Conservation (phyloP, 2,113 vertebrate species). For the Myodes glareolus region DNA sequence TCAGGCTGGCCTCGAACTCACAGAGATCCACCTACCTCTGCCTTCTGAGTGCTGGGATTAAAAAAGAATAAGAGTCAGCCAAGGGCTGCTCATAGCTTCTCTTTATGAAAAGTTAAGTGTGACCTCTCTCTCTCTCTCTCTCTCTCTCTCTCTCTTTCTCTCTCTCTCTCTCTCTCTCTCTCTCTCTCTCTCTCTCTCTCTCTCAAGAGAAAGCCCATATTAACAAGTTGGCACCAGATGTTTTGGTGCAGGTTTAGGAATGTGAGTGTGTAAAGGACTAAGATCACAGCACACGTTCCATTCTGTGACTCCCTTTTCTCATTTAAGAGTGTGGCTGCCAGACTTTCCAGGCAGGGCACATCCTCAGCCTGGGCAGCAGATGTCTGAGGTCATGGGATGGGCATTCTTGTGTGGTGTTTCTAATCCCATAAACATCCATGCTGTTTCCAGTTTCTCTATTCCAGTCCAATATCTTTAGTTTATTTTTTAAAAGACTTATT, state of each 20-base stretch:
- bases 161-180: too few species aligned
- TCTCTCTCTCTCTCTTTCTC: neutral
- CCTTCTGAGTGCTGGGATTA: too few species aligned
- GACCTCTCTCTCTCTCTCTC: neutral
- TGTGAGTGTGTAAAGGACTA: neutral
- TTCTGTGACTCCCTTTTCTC: neutral
- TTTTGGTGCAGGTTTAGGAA: too few species aligned
- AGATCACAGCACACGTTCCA: accelerated
- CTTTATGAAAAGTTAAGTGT: accelerated
- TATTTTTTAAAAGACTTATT: neutral
- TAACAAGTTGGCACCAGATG: accelerated
- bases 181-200: neutral
- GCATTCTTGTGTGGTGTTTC: accelerated
- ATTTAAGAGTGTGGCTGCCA: accelerated
- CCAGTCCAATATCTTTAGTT: neutral
- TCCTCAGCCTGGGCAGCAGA: accelerated
- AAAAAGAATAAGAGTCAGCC: neutral
- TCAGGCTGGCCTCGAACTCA: too few species aligned
- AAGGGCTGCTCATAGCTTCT: accelerated
- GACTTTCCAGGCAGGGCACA: accelerated
- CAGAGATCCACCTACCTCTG: too few species aligned
- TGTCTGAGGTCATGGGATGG: accelerated
- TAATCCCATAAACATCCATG: accelerated
- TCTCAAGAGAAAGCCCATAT: accelerated
- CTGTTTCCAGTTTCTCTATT: neutral